These are phyloP conservation scores for Collichthys lucidus DNA, from an alignment of 2,113 vertebrate species.

Conservation along the genomic window DNA sequence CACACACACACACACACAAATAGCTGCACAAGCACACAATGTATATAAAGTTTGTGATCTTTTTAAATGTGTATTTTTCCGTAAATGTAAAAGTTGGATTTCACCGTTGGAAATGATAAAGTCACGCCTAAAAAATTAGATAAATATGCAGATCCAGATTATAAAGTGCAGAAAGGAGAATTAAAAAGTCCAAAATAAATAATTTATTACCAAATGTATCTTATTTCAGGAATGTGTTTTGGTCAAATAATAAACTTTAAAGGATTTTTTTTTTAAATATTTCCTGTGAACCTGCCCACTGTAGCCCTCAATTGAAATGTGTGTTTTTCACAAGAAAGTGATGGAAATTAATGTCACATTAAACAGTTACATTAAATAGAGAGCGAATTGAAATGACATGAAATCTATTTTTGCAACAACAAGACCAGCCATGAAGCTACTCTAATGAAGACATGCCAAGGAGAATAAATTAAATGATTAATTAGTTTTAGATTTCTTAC, in stretches of 20 bases:
- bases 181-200: background rate
- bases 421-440: background rate
- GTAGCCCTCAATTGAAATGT: background rate
- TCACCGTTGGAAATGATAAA: background rate
- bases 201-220: background rate
- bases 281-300: background rate
- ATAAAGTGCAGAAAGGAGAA: background rate
- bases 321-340: background rate
- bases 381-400: background rate
- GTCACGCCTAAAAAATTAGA: background rate
- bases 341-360: background rate
- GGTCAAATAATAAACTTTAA: background rate
- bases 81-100: background rate
- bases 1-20: conserved; percentile 17
- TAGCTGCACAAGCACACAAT: conserved; percentile 1
- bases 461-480: background rate
- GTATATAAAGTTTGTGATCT: background rate
- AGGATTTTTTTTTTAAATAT: background rate
- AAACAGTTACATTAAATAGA: background rate
- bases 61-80: background rate
- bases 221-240: background rate
- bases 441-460: background rate
- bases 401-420: background rate
- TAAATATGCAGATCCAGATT: background rate
- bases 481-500: background rate